Conservation (phyloP, 2,888 invertebrate genomes). For the Acronicta alni region DNA sequence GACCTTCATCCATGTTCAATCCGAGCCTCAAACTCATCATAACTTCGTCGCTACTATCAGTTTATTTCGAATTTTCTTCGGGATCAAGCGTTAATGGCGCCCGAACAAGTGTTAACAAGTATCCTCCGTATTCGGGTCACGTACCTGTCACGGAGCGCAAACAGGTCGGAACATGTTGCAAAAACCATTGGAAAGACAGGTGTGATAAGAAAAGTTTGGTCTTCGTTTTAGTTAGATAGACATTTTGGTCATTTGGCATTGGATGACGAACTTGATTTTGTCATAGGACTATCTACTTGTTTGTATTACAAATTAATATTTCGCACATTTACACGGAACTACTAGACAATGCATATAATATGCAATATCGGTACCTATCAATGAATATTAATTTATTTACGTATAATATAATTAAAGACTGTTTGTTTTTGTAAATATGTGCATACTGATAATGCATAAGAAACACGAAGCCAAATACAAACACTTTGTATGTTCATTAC, state of each 20-base stretch:
- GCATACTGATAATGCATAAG: too few relatives aligned
- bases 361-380: too few relatives aligned
- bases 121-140: constrained; percentile 56
- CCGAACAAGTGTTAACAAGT: constrained; percentile 60
- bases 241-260: not conserved
- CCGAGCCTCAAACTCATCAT: constrained; percentile 28
- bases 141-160: constrained; percentile 41
- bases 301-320: too few relatives aligned
- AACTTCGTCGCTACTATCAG: constrained; percentile 40
- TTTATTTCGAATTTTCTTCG: constrained; percentile 42
- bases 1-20: constrained; percentile 4
- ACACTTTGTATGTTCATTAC: too few relatives aligned
- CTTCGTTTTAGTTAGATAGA: not conserved
- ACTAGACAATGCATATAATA: too few relatives aligned
- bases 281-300: too few relatives aligned
- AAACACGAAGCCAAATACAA: too few relatives aligned
- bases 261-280: too few relatives aligned
- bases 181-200: constrained; percentile 34
- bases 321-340: too few relatives aligned
- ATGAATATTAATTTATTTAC: too few relatives aligned
- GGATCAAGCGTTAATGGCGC: constrained; percentile 57
- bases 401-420: too few relatives aligned
- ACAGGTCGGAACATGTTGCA: constrained; percentile 35
- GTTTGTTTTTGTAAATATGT: too few relatives aligned
- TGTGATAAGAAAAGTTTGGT: constrained; percentile 30